A percentile compares a stretch with the other conserved stretches of the same genome.
phyloP scores from a whole-genome alignment of 1,140 invertebrate genomes.

The Papilio helenus region DNA sequence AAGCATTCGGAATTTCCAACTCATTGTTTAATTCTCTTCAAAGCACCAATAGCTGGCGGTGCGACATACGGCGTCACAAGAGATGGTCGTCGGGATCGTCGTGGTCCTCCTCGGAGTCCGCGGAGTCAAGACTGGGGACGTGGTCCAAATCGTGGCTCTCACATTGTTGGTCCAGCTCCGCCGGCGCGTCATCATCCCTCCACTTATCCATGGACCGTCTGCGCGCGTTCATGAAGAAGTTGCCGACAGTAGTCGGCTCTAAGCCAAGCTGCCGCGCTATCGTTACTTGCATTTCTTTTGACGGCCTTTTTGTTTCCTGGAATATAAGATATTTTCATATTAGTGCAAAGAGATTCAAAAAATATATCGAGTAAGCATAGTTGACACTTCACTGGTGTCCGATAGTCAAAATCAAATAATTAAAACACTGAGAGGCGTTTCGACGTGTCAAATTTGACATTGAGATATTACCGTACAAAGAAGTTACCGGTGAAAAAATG shows the following conservation, averaged over 20 bases:
- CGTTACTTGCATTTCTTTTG: conserved; percentile 99
- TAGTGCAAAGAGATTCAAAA: no score
- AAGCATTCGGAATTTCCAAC: conserved; percentile 55
- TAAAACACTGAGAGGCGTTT: no score
- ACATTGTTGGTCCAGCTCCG: conserved; percentile 71
- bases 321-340: conserved; percentile 40
- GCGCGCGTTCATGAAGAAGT: conserved; percentile 99
- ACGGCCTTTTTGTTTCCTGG: conserved; percentile 99
- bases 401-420: no score
- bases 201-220: conserved; percentile 99
- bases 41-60: conserved; percentile 75
- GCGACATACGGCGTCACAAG: conserved; percentile 75
- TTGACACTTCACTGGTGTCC: no score
- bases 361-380: no score
- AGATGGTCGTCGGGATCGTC: conserved; percentile 77
- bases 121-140: conserved; percentile 73
- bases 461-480: no score
- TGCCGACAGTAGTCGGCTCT: conserved; percentile 99
- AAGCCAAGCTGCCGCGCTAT: conserved; percentile 98
- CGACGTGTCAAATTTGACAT: no score
- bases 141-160: conserved; percentile 73
- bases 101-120: conserved; percentile 76
- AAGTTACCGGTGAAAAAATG: no score
- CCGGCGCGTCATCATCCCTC: conserved; percentile 92
- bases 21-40: conserved; percentile 56